Conservation (phyloP, 2,888 invertebrate species). For the Eristalis pertinax region DNA sequence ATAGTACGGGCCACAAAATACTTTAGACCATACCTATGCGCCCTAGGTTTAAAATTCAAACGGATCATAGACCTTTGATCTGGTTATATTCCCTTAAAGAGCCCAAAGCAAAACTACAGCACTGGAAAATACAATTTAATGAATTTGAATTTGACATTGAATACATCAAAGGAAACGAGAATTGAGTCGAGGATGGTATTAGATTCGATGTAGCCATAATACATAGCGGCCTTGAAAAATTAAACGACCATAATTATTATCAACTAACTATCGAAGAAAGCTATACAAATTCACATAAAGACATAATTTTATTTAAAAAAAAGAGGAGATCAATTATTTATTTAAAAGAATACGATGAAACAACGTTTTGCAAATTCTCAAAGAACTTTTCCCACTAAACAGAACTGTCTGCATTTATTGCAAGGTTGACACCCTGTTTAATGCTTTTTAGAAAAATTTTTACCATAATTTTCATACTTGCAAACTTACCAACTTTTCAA, state of each 20-base stretch:
- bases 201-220: constrained; percentile 52
- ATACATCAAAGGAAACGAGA: constrained; percentile 71
- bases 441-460: background rate
- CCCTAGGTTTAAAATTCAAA: too few species aligned
- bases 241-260: background rate
- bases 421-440: background rate
- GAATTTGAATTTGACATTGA: constrained; percentile 34
- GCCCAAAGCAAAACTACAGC: too few species aligned
- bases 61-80: too few species aligned
- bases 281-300: background rate
- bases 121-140: background rate
- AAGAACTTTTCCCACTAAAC: background rate
- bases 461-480: too few species aligned
- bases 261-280: constrained; percentile 54
- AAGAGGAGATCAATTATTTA: constrained; percentile 9
- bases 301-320: background rate
- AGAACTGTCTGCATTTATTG: background rate
- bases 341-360: background rate
- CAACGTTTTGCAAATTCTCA: background rate
- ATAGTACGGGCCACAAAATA: constrained; percentile 47
- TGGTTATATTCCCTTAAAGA: too few species aligned
- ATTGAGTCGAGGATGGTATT: constrained; percentile 66
- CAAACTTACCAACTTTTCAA: too few species aligned
- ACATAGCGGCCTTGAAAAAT: background rate
- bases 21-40: too few species aligned